Evolutionary conservation across 37 sponge, comb jelly and placozoan species (phyloP), one percentile per base, ranked within the genome.

Genomic region (Spongilla lacustris): DNA sequence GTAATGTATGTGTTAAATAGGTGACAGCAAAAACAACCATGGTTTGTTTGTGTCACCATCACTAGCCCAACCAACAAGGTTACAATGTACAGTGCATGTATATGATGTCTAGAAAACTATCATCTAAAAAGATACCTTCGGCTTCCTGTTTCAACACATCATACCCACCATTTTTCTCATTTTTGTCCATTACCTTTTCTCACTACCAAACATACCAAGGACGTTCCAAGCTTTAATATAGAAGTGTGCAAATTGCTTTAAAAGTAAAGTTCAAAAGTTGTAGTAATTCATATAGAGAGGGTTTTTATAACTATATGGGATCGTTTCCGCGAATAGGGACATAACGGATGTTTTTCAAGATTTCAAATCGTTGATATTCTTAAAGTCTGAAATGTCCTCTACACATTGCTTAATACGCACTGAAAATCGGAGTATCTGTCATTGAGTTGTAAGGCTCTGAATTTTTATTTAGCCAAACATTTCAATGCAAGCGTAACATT

Each of bases 1-100:
- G 89, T 97, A 37, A 84, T 86, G 95, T 93, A 41, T 25, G 89
- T 33, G 19, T 83, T 83, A 73, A 35, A 46, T 49, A 58, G 41
- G 3, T 41, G 4, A 8, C 41, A 9, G 19, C 58, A 58, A 17
- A 14, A 17, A 58, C 58, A 58, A 46, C 4, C n/a, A n/a, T n/a
- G n/a, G n/a, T n/a, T n/a, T n/a, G n/a, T 58, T 17, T 58, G 58
- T 58, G 58, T 58, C 58, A 58, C 19, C 58, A 58, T 58, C 58
- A 58, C 3, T 58, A 58, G 58, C 58, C 58, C 58, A 58, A 14
- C 19, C 12, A 58, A 58, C 58, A 58, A 17, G 58, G 58, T 58
- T 58, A 58, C 58, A 58, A 58, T 14, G 19, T 58, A 14, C 19
- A 58, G 58, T 58, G 19, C 58, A 58, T 14, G 19, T 14, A 58